These are phyloP conservation scores for Delichon dasypus DNA, from an alignment of 2,797 vertebrate genomes.

Conservation along the genomic window DNA sequence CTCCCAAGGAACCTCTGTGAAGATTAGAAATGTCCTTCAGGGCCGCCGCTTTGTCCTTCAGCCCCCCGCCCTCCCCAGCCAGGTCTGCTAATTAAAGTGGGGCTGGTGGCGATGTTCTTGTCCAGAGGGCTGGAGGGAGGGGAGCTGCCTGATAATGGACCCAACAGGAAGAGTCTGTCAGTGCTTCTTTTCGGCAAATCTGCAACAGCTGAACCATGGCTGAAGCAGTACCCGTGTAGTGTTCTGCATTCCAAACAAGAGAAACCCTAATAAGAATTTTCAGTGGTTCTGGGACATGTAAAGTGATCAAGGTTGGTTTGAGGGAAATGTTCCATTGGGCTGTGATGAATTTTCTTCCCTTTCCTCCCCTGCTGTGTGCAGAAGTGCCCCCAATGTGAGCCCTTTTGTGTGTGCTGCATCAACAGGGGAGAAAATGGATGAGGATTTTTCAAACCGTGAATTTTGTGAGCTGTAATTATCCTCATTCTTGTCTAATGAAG, in stretches of 20 bases:
- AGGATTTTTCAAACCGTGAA: not conserved
- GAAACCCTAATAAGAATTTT: not conserved
- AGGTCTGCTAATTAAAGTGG: slow-evolving; percentile 10
- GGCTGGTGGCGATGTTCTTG: not conserved
- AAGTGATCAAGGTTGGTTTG: not conserved
- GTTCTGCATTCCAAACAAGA: not conserved
- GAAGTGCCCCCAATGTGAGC: not conserved
- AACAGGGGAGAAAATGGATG: not conserved
- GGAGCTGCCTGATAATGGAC: not conserved
- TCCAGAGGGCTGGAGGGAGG: not conserved
- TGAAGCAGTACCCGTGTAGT: not conserved
- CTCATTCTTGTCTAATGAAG: not conserved
- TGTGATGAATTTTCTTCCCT: not conserved
- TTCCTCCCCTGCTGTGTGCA: not conserved
- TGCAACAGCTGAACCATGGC: not conserved
- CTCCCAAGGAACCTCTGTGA: not conserved
- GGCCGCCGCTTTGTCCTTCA: slow-evolving; percentile 3
- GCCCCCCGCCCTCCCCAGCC: not conserved
- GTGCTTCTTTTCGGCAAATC: not conserved
- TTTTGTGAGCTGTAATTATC: not conserved
- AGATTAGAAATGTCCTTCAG: slow-evolving; percentile 38
- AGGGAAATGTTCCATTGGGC: accelerated
- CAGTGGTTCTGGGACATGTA: accelerated
- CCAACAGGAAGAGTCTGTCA: not conserved
- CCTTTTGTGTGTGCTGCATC: not conserved